phyloP scores from a whole-genome alignment of 2,113 vertebrate genomes.

The Phylloscopus trochiloides region DNA sequence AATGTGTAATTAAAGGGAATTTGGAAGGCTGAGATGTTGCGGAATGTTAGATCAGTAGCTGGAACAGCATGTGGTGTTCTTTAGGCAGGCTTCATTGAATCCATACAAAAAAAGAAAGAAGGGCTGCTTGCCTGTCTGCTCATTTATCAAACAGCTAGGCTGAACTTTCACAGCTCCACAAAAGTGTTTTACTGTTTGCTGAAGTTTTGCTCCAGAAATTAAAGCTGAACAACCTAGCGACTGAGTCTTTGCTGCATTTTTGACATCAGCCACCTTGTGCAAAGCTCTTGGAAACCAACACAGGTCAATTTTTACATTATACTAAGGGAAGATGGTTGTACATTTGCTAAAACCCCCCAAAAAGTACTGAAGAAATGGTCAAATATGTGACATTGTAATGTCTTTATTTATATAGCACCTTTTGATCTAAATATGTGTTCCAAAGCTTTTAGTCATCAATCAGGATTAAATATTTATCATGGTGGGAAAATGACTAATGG shows the following conservation, averaged over 20 bases:
- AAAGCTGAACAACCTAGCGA: constrained; percentile 72
- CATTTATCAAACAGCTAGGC: constrained; percentile 98
- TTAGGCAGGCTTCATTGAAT: constrained; percentile 99
- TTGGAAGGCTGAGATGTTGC: constrained; percentile 98
- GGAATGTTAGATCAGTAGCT: constrained; percentile 99
- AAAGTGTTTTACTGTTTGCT: constrained; percentile 92
- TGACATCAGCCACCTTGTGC: constrained; percentile 6
- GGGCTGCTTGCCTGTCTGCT: constrained; percentile 97
- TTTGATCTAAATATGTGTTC: not conserved
- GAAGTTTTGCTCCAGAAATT: constrained; percentile 92
- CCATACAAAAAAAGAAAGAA: constrained; percentile 94
- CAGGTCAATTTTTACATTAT: constrained; percentile 22
- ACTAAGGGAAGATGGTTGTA: not conserved
- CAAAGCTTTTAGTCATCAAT: constrained; percentile 27
- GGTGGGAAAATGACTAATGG: not conserved
- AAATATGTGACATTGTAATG: not conserved
- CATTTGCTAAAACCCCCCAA: not conserved
- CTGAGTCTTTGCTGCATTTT: constrained; percentile 37
- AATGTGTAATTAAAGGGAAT: constrained; percentile 98
- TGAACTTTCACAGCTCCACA: constrained; percentile 95
- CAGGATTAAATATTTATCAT: constrained; percentile 8
- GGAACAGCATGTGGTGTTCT: constrained; percentile 99
- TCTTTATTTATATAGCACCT: constrained; percentile 15
- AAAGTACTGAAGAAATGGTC: constrained; percentile 10
- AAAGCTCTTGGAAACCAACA: constrained; percentile 41